phyloP scores from a whole-genome alignment of 2,888 invertebrate genomes.

The Torymus tubicola region DNA sequence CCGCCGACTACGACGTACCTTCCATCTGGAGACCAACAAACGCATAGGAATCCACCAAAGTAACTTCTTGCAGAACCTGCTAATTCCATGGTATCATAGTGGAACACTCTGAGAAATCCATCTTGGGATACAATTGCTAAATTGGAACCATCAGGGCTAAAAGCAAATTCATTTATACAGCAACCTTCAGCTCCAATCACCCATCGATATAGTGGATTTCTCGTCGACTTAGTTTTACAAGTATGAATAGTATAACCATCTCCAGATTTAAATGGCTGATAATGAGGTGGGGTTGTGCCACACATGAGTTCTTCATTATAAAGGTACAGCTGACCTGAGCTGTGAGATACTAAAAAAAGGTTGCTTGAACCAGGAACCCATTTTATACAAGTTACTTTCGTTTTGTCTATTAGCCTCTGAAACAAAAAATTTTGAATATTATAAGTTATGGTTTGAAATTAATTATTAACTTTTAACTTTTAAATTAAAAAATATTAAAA shows the following conservation, averaged over 20 bases:
- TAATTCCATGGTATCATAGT: constrained; percentile 98
- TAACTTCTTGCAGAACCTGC: constrained; percentile 96
- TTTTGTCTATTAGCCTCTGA: constrained; percentile 94
- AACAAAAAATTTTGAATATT: constrained; percentile 69
- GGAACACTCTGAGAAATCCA: constrained; percentile 96
- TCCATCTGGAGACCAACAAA: constrained; percentile 98
- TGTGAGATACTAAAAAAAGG: constrained; percentile 95
- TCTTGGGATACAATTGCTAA: constrained; percentile 96
- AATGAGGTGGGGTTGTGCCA: constrained; percentile 93
- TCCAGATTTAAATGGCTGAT: constrained; percentile 96
- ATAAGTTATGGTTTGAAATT: too few relatives aligned
- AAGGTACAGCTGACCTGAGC: constrained; percentile 97
- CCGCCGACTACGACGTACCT: constrained; percentile 97
- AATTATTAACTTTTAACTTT: neutral
- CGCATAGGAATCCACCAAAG: constrained; percentile 98
- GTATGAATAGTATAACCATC: constrained; percentile 96
- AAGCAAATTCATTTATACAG: constrained; percentile 96
- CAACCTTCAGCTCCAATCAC: constrained; percentile 88
- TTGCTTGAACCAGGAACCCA: constrained; percentile 98
- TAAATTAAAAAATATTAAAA: constrained; percentile 1
- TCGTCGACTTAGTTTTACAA: constrained; percentile 95
- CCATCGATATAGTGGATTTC: constrained; percentile 97
- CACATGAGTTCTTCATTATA: constrained; percentile 97
- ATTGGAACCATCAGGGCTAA: constrained; percentile 95
- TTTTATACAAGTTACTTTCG: constrained; percentile 95